Conservation (phyloP, 23 tunicate species). For the Trididemnum nubilum region DNA sequence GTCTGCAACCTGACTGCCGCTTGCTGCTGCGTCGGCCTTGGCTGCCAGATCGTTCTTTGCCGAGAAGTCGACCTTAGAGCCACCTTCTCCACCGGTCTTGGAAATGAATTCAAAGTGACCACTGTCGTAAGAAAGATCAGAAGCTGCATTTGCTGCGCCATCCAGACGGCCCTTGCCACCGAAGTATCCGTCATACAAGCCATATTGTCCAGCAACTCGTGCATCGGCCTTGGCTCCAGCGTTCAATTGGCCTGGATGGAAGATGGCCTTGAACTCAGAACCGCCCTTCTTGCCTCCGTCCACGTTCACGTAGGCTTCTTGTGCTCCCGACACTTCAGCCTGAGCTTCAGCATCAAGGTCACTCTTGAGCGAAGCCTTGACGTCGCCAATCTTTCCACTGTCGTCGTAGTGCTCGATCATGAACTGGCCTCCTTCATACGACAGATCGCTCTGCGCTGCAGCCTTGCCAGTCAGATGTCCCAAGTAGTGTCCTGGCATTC, state of each 20-base stretch:
- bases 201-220: not conserved
- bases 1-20: constrained; percentile 20
- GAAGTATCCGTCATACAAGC: not conserved
- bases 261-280: not conserved
- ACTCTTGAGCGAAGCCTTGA: constrained; percentile 27
- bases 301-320: constrained; percentile 2
- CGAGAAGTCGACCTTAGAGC: not conserved
- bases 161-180: constrained; percentile 20
- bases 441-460: constrained; percentile 19
- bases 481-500: not conserved
- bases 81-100: constrained; percentile 18
- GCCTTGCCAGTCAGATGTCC: constrained; percentile 2
- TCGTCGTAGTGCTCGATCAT: constrained; percentile 3
- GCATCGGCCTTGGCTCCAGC: not conserved
- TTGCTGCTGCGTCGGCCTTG: constrained; percentile 11
- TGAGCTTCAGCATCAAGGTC: not conserved
- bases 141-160: not conserved
- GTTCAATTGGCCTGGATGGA: constrained; percentile 13
- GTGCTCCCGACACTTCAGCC: not conserved
- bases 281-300: constrained; percentile 29
- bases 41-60: constrained; percentile 9
- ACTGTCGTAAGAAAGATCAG: not conserved
- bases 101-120: constrained; percentile 18
- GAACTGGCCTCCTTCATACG: not conserved
- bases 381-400: not conserved